A percentile compares a stretch with the other conserved stretches of the same genome.
Evolutionary conservation across 2,797 vertebrate species (phyloP).

Genomic region (Zalophus californianus): DNA sequence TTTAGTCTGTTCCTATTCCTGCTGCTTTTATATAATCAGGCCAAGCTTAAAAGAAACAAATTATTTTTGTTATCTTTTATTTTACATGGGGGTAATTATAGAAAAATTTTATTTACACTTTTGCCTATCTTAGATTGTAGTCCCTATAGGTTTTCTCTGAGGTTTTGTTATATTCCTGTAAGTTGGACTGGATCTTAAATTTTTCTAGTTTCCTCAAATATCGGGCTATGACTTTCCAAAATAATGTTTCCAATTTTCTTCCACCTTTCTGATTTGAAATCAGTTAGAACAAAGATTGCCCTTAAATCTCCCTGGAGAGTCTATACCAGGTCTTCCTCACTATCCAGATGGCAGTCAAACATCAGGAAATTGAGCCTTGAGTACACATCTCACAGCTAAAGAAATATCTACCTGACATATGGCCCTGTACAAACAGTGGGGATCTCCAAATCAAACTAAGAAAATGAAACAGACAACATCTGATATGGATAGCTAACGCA

Average conservation of each 20-base stretch:
- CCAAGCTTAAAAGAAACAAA: neutral
- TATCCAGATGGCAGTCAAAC: neutral
- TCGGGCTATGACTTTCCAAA: neutral
- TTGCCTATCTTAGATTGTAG: neutral
- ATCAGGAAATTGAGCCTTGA: neutral
- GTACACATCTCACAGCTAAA: neutral
- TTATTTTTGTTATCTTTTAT: neutral
- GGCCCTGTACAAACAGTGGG: neutral
- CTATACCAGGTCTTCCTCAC: neutral
- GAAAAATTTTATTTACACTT: neutral
- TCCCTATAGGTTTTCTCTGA: neutral
- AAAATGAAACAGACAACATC: neutral
- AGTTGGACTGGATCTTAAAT: neutral
- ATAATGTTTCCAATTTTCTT: neutral
- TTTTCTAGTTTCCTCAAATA: neutral
- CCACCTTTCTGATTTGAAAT: neutral
- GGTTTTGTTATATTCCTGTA: neutral
- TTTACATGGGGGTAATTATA: neutral
- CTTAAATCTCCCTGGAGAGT: neutral
- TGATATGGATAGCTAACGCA: neutral
- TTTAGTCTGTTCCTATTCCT: neutral
- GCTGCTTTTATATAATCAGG: neutral
- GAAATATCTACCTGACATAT: neutral
- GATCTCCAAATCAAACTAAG: neutral
- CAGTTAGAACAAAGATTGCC: neutral